A percentile compares a stretch with the other conserved stretches of the same genome.
Conservation (phyloP, 2,113 vertebrate species). For the Odobenus rosmarus region DNA sequence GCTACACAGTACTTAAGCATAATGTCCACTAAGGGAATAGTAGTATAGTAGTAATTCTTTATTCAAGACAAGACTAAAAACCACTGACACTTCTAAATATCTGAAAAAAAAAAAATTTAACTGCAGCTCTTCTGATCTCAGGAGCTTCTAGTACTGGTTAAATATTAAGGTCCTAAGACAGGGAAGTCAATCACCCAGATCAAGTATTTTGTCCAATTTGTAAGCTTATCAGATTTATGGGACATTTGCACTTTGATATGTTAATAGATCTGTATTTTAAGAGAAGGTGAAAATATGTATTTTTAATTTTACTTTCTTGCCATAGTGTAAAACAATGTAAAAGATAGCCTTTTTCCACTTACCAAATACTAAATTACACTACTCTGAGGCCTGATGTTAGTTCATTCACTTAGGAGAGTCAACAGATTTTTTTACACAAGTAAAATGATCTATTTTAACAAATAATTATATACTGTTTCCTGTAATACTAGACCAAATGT, state of each 20-base stretch:
- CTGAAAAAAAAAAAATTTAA: neutral
- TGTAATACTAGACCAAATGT: neutral
- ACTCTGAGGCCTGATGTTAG: neutral
- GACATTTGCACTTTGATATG: neutral
- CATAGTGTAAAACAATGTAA: neutral
- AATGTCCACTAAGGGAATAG: neutral
- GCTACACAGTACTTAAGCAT: neutral
- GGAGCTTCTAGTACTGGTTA: neutral
- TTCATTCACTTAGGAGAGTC: neutral
- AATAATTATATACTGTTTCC: neutral
- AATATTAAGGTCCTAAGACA: neutral
- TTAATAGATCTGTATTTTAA: neutral
- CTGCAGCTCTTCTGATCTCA: neutral
- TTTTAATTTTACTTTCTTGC: neutral
- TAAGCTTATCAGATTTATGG: neutral
- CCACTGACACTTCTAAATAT: neutral
- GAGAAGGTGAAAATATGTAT: neutral
- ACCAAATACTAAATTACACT: neutral
- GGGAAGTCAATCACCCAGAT: neutral
- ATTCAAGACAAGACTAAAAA: neutral
- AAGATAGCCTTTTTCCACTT: neutral
- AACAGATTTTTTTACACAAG: neutral
- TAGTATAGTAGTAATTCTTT: neutral
- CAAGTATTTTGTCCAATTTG: neutral
- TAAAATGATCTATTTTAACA: conserved; percentile 15